A percentile compares a stretch with the other conserved stretches of the same genome.
Conservation (phyloP, 2,888 invertebrate species). For the Stomorhina lunata region DNA sequence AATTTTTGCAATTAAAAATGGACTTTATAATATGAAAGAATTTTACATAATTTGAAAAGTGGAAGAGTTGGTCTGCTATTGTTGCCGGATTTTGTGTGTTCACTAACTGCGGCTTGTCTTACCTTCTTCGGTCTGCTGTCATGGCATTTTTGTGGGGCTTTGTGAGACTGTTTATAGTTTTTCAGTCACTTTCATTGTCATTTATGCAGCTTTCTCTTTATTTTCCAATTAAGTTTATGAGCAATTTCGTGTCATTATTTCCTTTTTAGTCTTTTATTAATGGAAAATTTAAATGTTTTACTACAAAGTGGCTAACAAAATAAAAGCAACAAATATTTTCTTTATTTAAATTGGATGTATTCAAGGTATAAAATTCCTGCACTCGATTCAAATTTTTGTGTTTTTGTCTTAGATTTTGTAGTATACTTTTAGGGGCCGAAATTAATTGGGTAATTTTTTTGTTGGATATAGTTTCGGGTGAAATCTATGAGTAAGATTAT, state of each 20-base stretch:
- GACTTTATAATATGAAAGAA: too few relatives aligned
- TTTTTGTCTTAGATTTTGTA: background rate
- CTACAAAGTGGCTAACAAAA: background rate
- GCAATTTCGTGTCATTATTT: background rate
- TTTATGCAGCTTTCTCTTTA: background rate
- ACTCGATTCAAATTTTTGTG: background rate
- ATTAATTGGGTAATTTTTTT: too few relatives aligned
- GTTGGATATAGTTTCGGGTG: too few relatives aligned
- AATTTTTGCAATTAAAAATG: too few relatives aligned
- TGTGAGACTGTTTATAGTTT: background rate
- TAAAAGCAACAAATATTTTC: background rate
- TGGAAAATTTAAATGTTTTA: background rate
- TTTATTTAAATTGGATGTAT: too few relatives aligned
- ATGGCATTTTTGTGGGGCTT: background rate
- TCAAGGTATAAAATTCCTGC: too few relatives aligned
- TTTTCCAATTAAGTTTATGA: background rate
- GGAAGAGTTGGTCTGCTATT: background rate
- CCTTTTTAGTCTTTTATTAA: background rate
- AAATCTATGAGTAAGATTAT: too few relatives aligned
- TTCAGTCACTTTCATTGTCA: conserved; percentile 8
- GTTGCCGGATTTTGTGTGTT: background rate
- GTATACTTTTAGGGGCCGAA: too few relatives aligned
- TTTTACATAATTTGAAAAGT: too few relatives aligned
- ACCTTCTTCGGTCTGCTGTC: conserved; percentile 5
- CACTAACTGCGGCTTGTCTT: background rate